phyloP scores from a whole-genome alignment of 2,888 invertebrate genomes.

The Dolomedes plantarius region DNA sequence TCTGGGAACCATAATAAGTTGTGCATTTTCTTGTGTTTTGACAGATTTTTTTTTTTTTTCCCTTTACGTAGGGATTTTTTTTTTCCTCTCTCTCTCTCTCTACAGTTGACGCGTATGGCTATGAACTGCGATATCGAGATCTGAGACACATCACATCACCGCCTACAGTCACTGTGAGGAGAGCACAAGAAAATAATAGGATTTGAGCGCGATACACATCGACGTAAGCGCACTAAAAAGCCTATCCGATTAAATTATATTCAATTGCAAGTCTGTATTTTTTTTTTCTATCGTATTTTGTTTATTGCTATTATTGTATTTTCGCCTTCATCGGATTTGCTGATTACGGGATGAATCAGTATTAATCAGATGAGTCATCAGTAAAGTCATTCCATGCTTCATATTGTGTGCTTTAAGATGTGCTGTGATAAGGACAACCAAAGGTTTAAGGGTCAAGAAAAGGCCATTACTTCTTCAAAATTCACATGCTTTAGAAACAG shows the following conservation, averaged over 20 bases:
- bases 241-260: background rate
- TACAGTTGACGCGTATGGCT: no score
- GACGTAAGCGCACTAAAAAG: background rate
- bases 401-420: no score
- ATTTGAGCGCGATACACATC: background rate
- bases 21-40: background rate
- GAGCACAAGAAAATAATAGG: slow-evolving; percentile 14
- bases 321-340: no score
- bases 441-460: no score
- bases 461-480: no score
- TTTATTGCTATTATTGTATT: background rate
- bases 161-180: background rate
- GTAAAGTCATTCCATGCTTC: no score
- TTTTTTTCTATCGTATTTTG: background rate
- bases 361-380: no score
- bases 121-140: background rate
- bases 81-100: background rate
- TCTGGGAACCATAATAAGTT: slow-evolving; percentile 13
- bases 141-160: background rate
- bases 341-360: no score
- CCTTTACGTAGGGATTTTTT: background rate
- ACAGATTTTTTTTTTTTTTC: slow-evolving; percentile 1
- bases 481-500: no score
- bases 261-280: background rate
- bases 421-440: no score